phyloP scores from a whole-genome alignment of 2,797 vertebrate genomes.

The Melanotaenia trifasciata region DNA sequence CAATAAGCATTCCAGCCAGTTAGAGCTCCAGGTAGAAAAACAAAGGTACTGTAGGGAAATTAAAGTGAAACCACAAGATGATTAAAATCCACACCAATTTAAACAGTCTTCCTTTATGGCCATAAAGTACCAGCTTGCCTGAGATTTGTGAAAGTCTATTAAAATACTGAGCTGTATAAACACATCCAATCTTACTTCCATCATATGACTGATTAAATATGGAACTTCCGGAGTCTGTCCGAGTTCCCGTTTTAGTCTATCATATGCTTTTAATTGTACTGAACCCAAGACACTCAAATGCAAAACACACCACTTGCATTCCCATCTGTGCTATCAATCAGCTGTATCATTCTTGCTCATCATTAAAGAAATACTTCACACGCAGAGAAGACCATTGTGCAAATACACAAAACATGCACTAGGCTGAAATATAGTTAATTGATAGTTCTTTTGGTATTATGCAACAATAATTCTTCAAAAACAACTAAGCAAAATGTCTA shows the following conservation, averaged over 20 bases:
- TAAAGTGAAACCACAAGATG: constrained; percentile 29
- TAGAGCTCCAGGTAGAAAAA: constrained; percentile 46
- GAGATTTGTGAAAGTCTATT: constrained; percentile 37
- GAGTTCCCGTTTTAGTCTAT: constrained; percentile 9
- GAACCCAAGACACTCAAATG: constrained; percentile 51
- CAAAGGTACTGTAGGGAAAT: constrained; percentile 21
- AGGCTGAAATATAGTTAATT: constrained; percentile 8
- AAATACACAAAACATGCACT: constrained; percentile 25
- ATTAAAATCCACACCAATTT: constrained; percentile 31
- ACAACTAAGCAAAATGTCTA: constrained; percentile 17
- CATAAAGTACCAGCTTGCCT: constrained; percentile 23
- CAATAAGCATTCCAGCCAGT: constrained; percentile 16
- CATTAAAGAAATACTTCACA: constrained; percentile 12
- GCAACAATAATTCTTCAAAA: constrained; percentile 18
- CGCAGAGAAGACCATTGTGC: constrained; percentile 14
- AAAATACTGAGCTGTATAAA: constrained; percentile 28
- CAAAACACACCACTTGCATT: background rate
- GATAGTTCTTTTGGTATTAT: constrained; percentile 50
- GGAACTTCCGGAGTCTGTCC: constrained; percentile 4
- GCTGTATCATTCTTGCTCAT: background rate
- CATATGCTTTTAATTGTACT: constrained; percentile 12
- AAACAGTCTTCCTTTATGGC: constrained; percentile 16
- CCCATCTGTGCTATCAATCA: background rate
- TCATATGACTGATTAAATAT: constrained; percentile 6
- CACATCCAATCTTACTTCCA: constrained; percentile 29